These are phyloP conservation scores for Elysia crispata DNA, from an alignment of 2,888 invertebrate species.

Conservation along the genomic window DNA sequence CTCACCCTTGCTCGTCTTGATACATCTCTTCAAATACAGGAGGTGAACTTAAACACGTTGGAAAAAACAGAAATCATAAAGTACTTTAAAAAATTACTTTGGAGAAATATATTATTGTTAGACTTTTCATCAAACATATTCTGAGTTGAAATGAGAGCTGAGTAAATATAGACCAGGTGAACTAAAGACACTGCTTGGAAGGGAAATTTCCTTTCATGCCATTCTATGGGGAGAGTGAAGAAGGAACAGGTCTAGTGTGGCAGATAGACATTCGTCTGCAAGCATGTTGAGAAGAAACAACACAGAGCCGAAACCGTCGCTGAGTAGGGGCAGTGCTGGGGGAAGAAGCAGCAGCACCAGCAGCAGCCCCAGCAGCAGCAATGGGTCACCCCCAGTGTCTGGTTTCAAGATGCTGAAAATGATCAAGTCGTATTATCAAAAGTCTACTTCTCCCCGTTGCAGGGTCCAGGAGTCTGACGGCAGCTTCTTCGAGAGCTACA, in stretches of 20 bases:
- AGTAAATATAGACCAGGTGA: too few species aligned
- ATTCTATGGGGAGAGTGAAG: background rate
- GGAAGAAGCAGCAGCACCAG: background rate
- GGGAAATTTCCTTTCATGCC: too few species aligned
- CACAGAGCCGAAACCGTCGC: background rate
- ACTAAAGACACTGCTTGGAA: too few species aligned
- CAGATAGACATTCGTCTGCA: background rate
- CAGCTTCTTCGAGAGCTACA: conserved; percentile 95
- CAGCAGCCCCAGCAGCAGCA: background rate
- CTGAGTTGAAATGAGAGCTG: too few species aligned
- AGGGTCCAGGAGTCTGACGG: conserved; percentile 96
- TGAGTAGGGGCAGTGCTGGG: background rate
- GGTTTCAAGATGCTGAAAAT: conserved; percentile 44
- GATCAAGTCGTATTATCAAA: conserved; percentile 48
- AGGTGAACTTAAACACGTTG: too few species aligned
- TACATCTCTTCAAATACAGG: too few species aligned
- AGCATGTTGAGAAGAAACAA: conserved; percentile 24
- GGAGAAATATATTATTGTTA: too few species aligned
- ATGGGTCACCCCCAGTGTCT: background rate
- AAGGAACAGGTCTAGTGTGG: background rate
- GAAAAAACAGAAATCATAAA: too few species aligned
- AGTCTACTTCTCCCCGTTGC: conserved; percentile 69
- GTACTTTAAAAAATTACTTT: too few species aligned
- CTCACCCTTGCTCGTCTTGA: too few species aligned
- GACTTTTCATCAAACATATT: too few species aligned